Evolutionary conservation across 2,113 vertebrate genomes (phyloP).

Genomic region (Notothenia coriiceps): DNA sequence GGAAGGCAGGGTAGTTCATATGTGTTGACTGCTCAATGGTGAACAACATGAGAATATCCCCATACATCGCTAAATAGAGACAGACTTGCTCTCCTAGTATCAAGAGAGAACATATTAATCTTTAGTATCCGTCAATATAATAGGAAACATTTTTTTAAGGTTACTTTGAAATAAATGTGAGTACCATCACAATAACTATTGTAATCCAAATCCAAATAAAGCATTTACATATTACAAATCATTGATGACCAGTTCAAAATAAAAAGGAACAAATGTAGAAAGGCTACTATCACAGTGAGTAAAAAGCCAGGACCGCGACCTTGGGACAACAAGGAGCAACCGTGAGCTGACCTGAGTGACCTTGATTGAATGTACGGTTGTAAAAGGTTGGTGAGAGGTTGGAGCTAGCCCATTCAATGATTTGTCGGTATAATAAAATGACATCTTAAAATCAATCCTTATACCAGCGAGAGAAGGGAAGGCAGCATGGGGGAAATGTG

Average conservation of each 20-base stretch:
- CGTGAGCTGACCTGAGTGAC: neutral
- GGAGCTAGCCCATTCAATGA: neutral
- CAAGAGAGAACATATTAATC: neutral
- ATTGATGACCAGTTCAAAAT: neutral
- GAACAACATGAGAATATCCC: neutral
- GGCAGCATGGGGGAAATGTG: neutral
- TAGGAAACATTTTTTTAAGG: neutral
- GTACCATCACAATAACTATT: neutral
- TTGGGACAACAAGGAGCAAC: neutral
- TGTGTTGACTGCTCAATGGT: neutral
- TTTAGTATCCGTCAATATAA: neutral
- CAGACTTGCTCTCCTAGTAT: neutral
- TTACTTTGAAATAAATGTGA: neutral
- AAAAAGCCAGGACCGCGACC: neutral
- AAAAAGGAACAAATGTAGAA: neutral
- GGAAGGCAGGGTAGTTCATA: too few species aligned
- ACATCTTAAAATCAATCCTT: neutral
- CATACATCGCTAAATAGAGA: too few species aligned
- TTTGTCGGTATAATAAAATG: neutral
- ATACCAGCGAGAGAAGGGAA: neutral
- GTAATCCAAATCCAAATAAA: too few species aligned
- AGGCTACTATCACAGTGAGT: neutral
- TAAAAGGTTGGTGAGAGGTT: neutral
- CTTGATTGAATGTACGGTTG: neutral
- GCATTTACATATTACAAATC: too few species aligned